These are phyloP conservation scores for Erethizon dorsatum DNA, from an alignment of 2,797 vertebrate genomes.

Conservation along the genomic window DNA sequence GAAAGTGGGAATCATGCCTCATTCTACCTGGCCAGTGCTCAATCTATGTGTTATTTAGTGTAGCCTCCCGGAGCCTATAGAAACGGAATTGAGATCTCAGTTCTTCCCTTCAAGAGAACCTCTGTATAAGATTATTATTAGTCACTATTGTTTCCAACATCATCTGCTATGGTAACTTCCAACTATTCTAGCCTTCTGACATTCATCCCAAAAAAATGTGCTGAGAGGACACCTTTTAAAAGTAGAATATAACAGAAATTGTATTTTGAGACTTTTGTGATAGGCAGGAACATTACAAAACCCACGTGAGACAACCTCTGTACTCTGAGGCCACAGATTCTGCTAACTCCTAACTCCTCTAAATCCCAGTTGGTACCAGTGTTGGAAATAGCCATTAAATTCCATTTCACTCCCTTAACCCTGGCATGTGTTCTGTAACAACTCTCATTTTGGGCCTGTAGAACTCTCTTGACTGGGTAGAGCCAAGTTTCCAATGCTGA, in stretches of 20 bases:
- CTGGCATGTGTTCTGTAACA: background rate
- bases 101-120: background rate
- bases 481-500: background rate
- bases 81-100: background rate
- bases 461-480: background rate
- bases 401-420: background rate
- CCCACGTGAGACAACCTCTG: background rate
- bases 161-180: background rate
- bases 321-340: background rate
- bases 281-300: background rate
- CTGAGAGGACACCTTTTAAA: background rate
- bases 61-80: background rate
- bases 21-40: background rate
- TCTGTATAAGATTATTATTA: background rate
- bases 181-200: conserved; percentile 14
- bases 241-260: background rate
- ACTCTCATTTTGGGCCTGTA: background rate
- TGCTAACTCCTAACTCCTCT: background rate
- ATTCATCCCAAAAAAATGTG: background rate
- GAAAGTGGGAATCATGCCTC: background rate
- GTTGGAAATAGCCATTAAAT: background rate
- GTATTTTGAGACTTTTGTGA: background rate
- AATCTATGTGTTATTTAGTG: background rate
- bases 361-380: background rate
- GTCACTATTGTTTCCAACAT: background rate